These are phyloP conservation scores for Anthopleura xanthogrammica DNA, from an alignment of 92 coral and sea anemone genomes.

Conservation along the genomic window DNA sequence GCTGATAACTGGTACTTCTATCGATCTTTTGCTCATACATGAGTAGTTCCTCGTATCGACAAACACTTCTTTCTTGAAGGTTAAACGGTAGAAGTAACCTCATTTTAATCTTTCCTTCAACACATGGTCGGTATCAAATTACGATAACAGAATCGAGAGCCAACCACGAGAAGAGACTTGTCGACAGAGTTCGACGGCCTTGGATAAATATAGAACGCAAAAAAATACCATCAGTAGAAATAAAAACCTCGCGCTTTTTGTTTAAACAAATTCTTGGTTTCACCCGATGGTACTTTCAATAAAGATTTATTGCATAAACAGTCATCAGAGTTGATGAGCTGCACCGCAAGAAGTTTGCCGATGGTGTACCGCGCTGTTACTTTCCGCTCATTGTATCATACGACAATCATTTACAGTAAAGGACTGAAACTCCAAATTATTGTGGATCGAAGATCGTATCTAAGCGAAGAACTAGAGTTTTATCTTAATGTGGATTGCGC, in stretches of 20 bases:
- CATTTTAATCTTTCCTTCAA: not conserved
- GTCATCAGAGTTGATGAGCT: not conserved
- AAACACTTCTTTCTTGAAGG: not conserved
- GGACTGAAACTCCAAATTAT: not conserved
- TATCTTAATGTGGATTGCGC: slow-evolving; percentile 23
- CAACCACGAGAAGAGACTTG: not conserved
- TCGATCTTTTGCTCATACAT: not conserved
- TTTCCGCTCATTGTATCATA: not conserved
- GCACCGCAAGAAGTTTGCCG: not conserved
- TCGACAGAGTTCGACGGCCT: slow-evolving; percentile 11
- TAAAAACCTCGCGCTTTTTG: too few species aligned
- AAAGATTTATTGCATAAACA: too few species aligned
- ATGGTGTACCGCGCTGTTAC: not conserved
- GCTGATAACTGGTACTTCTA: not conserved
- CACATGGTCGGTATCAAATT: not conserved
- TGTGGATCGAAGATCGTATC: not conserved
- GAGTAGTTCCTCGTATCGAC: not conserved
- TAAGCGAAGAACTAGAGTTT: slow-evolving; percentile 35
- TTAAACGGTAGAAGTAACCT: not conserved
- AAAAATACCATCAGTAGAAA: too few species aligned
- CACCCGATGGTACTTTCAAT: too few species aligned
- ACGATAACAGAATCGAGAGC: not conserved
- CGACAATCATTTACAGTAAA: not conserved
- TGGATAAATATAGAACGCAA: not conserved
- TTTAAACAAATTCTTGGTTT: too few species aligned